A percentile compares a stretch with the other conserved stretches of the same genome.
Evolutionary conservation across 2,888 invertebrate genomes (phyloP).

Genomic region (Apamea anceps): DNA sequence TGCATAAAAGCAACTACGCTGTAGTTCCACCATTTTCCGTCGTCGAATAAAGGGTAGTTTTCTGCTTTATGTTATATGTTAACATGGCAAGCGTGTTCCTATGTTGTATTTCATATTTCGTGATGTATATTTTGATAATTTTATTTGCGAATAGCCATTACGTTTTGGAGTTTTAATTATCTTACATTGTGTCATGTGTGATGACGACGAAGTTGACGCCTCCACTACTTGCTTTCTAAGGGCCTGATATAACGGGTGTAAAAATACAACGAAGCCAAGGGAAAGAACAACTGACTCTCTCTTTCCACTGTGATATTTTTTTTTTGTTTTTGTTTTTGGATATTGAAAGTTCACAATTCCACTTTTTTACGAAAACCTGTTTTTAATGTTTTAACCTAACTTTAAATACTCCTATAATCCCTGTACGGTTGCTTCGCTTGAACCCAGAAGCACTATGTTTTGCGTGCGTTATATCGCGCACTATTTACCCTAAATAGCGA

Average conservation of each 20-base stretch:
- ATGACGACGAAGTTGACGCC: neutral
- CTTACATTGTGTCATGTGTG: too few relatives aligned
- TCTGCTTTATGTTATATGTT: conserved; percentile 12
- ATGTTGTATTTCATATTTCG: neutral
- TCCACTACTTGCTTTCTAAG: neutral
- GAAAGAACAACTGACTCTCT: too few relatives aligned
- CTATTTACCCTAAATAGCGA: neutral
- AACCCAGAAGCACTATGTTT: neutral
- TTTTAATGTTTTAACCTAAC: neutral
- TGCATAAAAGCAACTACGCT: conserved; percentile 42
- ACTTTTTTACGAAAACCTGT: neutral
- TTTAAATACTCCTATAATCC: neutral
- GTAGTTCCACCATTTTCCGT: conserved; percentile 33
- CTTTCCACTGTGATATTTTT: neutral
- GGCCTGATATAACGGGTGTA: neutral
- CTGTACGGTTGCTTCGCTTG: neutral
- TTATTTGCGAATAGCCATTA: neutral
- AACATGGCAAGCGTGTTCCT: conserved; percentile 5
- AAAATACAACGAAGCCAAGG: too few relatives aligned
- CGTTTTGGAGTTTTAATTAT: neutral
- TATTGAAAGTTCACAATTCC: too few relatives aligned
- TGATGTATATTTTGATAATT: conserved; percentile 10
- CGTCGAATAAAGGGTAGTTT: conserved; percentile 18
- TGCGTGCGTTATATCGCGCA: neutral
- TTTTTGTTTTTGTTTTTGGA: too few relatives aligned